Conservation (phyloP, 1,140 invertebrate genomes). For the Amphibalanus amphitrite region DNA sequence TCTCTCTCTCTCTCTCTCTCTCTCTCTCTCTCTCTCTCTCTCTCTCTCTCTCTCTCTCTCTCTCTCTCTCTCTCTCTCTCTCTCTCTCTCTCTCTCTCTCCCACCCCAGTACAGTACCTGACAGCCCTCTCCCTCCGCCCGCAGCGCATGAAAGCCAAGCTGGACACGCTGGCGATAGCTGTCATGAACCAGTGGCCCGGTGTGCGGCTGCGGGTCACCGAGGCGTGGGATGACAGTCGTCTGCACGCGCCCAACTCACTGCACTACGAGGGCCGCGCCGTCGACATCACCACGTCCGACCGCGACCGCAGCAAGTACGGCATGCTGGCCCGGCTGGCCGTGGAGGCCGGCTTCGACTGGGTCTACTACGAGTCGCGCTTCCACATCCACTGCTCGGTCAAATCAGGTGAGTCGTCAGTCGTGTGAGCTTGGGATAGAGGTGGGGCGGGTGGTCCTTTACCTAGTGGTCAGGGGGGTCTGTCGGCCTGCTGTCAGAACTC, state of each 20-base stretch:
- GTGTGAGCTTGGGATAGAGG: too few relatives aligned
- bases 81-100: too few relatives aligned
- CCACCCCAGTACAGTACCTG: too few relatives aligned
- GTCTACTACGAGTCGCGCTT: conserved; percentile 87
- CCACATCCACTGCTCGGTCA: conserved; percentile 93
- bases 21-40: too few relatives aligned
- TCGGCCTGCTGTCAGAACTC: too few relatives aligned
- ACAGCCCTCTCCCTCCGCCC: too few relatives aligned
- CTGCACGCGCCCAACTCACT: conserved; percentile 41
- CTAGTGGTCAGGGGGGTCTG: too few relatives aligned
- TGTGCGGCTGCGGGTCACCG: conserved; percentile 73
- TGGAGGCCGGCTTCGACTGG: conserved; percentile 96
- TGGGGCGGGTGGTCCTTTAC: too few relatives aligned
- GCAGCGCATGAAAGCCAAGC: conserved; percentile 85
- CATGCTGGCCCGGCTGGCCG: conserved; percentile 81
- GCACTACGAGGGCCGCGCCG: conserved; percentile 89
- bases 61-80: too few relatives aligned
- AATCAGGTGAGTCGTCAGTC: conserved; percentile 59
- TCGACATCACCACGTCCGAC: conserved; percentile 88
- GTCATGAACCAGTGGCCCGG: conserved; percentile 98
- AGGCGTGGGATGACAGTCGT: conserved; percentile 70
- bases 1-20: too few relatives aligned
- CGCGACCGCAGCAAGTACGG: conserved; percentile 81
- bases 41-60: too few relatives aligned
- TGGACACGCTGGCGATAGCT: conserved; percentile 82